Percentiles rank a stretch among this genome's conserved stretches.
These are phyloP conservation scores for Carcinoscorpius rotundicauda DNA, from an alignment of 1,140 invertebrate genomes.

Conservation along the genomic window DNA sequence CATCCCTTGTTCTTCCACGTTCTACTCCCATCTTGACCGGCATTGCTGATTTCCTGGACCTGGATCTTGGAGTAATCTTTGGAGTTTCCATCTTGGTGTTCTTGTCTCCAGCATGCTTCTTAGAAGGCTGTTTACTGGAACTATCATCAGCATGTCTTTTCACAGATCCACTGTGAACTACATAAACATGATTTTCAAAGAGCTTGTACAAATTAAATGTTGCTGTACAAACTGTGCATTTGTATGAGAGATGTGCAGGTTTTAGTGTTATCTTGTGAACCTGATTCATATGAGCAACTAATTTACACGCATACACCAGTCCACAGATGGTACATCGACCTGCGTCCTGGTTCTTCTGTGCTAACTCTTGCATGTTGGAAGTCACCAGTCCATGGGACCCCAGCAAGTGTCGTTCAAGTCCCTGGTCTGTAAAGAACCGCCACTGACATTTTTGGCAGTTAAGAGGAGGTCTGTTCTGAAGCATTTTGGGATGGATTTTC, in stretches of 20 bases:
- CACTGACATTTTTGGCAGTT: slow-evolving; percentile 95
- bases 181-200: slow-evolving; percentile 86
- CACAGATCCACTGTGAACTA: slow-evolving; percentile 54
- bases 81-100: too few relatives aligned
- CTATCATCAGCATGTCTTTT: neutral
- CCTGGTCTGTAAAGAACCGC: slow-evolving; percentile 69
- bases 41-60: too few relatives aligned
- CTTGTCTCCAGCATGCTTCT: too few relatives aligned
- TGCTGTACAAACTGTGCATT: slow-evolving; percentile 85
- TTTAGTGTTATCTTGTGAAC: slow-evolving; percentile 83
- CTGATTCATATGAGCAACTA: slow-evolving; percentile 75
- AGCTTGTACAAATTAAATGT: slow-evolving; percentile 90
- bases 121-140: too few relatives aligned
- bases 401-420: slow-evolving; percentile 78
- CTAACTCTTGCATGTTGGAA: slow-evolving; percentile 88
- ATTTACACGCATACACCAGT: slow-evolving; percentile 82
- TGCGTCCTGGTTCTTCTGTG: slow-evolving; percentile 85
- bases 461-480: slow-evolving; percentile 80
- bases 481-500: slow-evolving; percentile 93
- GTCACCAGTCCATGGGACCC: slow-evolving; percentile 90
- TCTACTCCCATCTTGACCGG: too few relatives aligned
- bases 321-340: slow-evolving; percentile 87
- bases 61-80: too few relatives aligned
- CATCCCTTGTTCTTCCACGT: too few relatives aligned
- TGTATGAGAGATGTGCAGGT: slow-evolving; percentile 82